Conservation (phyloP, 2,113 vertebrate species). For the Urocynchramus pylzowi region DNA sequence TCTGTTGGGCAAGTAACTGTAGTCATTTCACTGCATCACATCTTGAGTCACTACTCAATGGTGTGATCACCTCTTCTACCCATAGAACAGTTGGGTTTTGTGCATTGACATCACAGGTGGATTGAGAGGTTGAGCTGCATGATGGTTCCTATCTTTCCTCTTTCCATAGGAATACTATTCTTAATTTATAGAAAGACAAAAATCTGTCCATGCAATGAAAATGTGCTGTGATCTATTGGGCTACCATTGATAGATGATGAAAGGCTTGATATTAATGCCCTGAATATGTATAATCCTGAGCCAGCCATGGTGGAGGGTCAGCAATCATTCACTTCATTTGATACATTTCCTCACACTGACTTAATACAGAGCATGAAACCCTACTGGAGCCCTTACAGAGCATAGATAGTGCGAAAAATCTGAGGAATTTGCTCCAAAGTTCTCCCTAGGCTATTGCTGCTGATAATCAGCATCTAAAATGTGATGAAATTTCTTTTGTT, state of each 20-base stretch:
- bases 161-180: slow-evolving; percentile 11
- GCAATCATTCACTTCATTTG: slow-evolving; percentile 43
- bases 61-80: neutral
- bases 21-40: neutral
- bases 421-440: slow-evolving; percentile 13
- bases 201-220: slow-evolving; percentile 58
- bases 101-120: neutral
- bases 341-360: slow-evolving; percentile 4
- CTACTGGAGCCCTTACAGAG: neutral
- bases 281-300: slow-evolving; percentile 13
- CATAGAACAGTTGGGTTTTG: neutral
- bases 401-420: slow-evolving; percentile 3
- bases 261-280: slow-evolving; percentile 37
- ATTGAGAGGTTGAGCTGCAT: neutral
- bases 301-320: neutral
- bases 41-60: neutral
- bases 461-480: slow-evolving; percentile 33
- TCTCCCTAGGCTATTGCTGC: slow-evolving; percentile 26
- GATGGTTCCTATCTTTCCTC: neutral
- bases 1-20: neutral
- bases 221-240: slow-evolving; percentile 52
- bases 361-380: slow-evolving; percentile 4
- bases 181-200: slow-evolving; percentile 44
- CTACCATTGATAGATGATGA: slow-evolving; percentile 47
- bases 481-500: slow-evolving; percentile 35